Evolutionary conservation across 1,140 invertebrate genomes (phyloP).

Genomic region (Lordiphosa mommai): DNA sequence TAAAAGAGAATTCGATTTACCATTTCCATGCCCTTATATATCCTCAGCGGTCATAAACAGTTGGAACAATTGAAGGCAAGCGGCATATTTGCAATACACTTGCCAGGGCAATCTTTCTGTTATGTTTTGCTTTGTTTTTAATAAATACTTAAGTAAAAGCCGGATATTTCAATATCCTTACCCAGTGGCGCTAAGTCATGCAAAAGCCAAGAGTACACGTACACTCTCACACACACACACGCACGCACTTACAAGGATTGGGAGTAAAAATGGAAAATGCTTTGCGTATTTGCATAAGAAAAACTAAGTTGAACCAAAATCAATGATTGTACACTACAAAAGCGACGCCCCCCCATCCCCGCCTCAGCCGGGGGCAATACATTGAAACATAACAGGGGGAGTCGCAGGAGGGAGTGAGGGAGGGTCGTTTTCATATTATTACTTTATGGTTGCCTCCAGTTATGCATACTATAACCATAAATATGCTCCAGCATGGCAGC

Average conservation of each 20-base stretch:
- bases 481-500: slow-evolving; percentile 55
- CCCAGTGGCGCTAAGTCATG: slow-evolving; percentile 44
- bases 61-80: slow-evolving; percentile 4
- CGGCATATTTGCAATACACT: slow-evolving; percentile 13
- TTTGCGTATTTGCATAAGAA: slow-evolving; percentile 73
- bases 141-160: slow-evolving; percentile 67
- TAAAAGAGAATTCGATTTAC: not conserved
- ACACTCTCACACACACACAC: not conserved
- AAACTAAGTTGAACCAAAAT: slow-evolving; percentile 73
- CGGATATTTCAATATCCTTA: slow-evolving; percentile 53
- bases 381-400: slow-evolving; percentile 42
- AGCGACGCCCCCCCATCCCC: slow-evolving; percentile 36
- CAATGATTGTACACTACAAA: slow-evolving; percentile 68
- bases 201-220: slow-evolving; percentile 10
- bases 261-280: slow-evolving; percentile 63
- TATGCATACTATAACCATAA: slow-evolving; percentile 77
- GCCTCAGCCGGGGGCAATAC: slow-evolving; percentile 21
- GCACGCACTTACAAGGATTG: slow-evolving; percentile 6
- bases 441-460: slow-evolving; percentile 76
- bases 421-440: slow-evolving; percentile 65
- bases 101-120: not conserved
- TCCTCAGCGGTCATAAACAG: not conserved
- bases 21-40: not conserved
- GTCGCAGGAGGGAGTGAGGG: not conserved
- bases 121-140: slow-evolving; percentile 39